Evolutionary conservation across 92 coral and sea anemone species (phyloP).

Genomic region (Pocillopora grandis): DNA sequence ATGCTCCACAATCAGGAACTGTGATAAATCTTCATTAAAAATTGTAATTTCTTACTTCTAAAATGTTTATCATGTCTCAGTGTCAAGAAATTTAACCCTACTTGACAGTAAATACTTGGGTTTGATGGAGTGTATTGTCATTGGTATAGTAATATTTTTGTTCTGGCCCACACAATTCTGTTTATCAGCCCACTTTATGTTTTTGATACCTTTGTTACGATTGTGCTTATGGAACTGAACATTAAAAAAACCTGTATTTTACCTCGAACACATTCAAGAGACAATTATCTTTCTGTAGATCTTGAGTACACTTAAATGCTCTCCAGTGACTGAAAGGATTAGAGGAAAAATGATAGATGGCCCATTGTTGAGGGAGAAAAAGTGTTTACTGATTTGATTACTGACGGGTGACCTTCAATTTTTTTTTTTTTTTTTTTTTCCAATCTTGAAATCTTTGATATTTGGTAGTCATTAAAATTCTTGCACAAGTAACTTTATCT

Average conservation of each 20-base stretch:
- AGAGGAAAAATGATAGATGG: background rate
- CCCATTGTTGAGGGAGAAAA: background rate
- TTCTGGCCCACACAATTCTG: background rate
- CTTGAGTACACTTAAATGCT: constrained; percentile 28
- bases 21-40: background rate
- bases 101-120: background rate
- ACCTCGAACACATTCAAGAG: background rate
- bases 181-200: background rate
- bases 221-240: background rate
- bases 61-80: background rate
- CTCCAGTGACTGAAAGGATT: background rate
- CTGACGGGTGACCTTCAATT: constrained; percentile 7
- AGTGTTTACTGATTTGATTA: constrained; percentile 11
- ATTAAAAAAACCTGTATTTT: background rate
- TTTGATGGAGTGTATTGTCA: background rate
- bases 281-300: constrained; percentile 13
- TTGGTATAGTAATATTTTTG: background rate
- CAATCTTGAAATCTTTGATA: background rate
- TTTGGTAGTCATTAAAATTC: constrained; percentile 14
- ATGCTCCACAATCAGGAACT: background rate
- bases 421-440: background rate
- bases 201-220: background rate
- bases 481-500: background rate
- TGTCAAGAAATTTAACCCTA: constrained; percentile 40
- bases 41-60: background rate